A percentile compares a stretch with the other conserved stretches of the same genome.
These are phyloP conservation scores for Epinephelus moara DNA, from an alignment of 2,113 vertebrate genomes.

Conservation along the genomic window DNA sequence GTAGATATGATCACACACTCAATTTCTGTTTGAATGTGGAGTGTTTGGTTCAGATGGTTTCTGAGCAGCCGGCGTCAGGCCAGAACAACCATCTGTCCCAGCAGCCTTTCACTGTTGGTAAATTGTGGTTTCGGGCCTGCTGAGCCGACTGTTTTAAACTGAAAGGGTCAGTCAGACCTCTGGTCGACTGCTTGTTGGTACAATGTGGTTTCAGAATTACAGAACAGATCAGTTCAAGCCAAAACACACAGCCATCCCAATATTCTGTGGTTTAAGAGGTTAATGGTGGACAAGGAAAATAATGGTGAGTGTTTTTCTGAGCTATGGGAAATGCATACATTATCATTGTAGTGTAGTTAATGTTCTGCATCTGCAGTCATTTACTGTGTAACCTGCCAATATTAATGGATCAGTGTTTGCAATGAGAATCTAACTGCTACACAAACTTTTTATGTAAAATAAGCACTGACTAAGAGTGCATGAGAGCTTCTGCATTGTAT, in stretches of 20 bases:
- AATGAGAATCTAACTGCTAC: neutral
- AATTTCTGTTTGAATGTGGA: neutral
- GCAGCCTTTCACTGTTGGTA: slow-evolving; percentile 44
- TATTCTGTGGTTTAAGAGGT: slow-evolving; percentile 41
- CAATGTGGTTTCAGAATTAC: slow-evolving; percentile 48
- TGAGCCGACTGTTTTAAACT: slow-evolving; percentile 31
- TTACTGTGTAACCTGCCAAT: neutral
- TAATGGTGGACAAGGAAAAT: slow-evolving; percentile 31
- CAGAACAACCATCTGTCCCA: slow-evolving; percentile 36
- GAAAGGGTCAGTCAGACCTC: slow-evolving; percentile 44
- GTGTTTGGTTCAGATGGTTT: slow-evolving; percentile 2
- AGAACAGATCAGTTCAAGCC: slow-evolving; percentile 17
- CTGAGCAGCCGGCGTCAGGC: slow-evolving; percentile 10
- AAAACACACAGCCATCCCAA: slow-evolving; percentile 48
- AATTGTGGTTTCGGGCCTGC: slow-evolving; percentile 49
- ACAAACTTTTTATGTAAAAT: neutral
- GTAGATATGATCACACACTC: neutral
- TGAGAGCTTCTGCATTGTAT: neutral
- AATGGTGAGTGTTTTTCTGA: slow-evolving; percentile 8
- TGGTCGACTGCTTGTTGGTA: slow-evolving; percentile 35
- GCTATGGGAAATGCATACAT: neutral
- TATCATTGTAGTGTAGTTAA: neutral
- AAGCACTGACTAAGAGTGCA: neutral
- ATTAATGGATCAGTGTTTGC: neutral
- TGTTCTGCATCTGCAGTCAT: neutral